Evolutionary conservation across 2,113 vertebrate genomes (phyloP).

Genomic region (Synchiropus splendidus): DNA sequence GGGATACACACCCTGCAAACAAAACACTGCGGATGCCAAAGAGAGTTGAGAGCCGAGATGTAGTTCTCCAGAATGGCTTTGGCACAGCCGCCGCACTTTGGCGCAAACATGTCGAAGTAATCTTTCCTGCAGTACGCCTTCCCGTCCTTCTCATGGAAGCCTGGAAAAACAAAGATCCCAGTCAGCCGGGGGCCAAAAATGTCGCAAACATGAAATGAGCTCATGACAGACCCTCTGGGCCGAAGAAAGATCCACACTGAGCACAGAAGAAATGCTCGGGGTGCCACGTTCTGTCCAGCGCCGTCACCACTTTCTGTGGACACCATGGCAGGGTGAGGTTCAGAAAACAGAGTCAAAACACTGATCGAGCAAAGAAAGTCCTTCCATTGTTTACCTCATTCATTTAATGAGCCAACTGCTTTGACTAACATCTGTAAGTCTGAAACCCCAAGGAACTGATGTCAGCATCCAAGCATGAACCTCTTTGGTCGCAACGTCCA

Average conservation of each 20-base stretch:
- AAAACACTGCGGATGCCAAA: slow-evolving; percentile 98
- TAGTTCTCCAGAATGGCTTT: slow-evolving; percentile 97
- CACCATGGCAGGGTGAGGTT: neutral
- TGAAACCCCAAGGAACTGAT: too few species aligned
- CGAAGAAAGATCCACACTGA: slow-evolving; percentile 95
- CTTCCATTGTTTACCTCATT: too few species aligned
- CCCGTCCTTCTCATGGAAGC: slow-evolving; percentile 96
- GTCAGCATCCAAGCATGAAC: too few species aligned
- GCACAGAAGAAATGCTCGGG: slow-evolving; percentile 98
- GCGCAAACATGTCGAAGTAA: slow-evolving; percentile 98
- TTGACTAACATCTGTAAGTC: too few species aligned
- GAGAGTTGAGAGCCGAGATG: slow-evolving; percentile 91
- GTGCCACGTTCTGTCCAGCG: slow-evolving; percentile 94
- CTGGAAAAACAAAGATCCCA: slow-evolving; percentile 44
- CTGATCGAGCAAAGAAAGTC: too few species aligned
- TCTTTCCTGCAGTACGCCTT: slow-evolving; percentile 97
- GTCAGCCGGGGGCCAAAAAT: neutral
- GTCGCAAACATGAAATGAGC: neutral
- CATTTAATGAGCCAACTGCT: too few species aligned
- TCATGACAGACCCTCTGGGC: slow-evolving; percentile 85
- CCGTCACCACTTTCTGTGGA: slow-evolving; percentile 94
- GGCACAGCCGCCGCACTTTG: slow-evolving; percentile 92
- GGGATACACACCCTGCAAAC: slow-evolving; percentile 92
- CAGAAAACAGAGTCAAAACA: neutral
- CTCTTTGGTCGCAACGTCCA: too few species aligned